Percentiles rank a stretch among this genome's conserved stretches.
Evolutionary conservation across 1,140 invertebrate genomes (phyloP).

Genomic region (Frieseomelitta varia): DNA sequence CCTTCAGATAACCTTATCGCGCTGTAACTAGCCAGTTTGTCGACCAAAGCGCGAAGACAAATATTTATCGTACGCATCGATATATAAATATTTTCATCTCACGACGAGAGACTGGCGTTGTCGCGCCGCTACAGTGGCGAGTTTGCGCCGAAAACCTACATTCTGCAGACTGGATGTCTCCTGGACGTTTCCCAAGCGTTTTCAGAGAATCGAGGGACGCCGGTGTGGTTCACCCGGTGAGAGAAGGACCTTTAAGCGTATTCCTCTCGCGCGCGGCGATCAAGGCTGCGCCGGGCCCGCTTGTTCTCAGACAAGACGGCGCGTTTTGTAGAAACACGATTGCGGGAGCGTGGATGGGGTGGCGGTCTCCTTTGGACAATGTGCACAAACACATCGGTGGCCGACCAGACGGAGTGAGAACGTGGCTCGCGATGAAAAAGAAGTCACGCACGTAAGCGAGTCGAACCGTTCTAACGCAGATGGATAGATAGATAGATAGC

Average conservation of each 20-base stretch:
- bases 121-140: not conserved
- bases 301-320: conserved; percentile 13
- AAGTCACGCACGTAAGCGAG: conserved; percentile 36
- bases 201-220: not conserved
- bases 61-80: no score
- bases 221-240: not conserved
- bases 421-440: conserved; percentile 28
- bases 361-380: not conserved
- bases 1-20: no score
- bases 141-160: not conserved
- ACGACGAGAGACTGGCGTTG: not conserved
- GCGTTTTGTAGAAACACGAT: conserved; percentile 28
- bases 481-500: not conserved
- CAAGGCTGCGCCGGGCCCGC: conserved; percentile 18
- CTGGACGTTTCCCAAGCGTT: not conserved
- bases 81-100: no score
- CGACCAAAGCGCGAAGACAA: no score
- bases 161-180: not conserved
- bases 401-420: not conserved
- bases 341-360: not conserved
- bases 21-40: no score
- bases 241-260: conserved; percentile 3
- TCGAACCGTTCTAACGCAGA: conserved; percentile 36
- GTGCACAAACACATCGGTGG: not conserved
- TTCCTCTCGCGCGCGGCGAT: conserved; percentile 26